Conservation (phyloP, 2,888 invertebrate species). For the Chymomyza fuscimana region DNA sequence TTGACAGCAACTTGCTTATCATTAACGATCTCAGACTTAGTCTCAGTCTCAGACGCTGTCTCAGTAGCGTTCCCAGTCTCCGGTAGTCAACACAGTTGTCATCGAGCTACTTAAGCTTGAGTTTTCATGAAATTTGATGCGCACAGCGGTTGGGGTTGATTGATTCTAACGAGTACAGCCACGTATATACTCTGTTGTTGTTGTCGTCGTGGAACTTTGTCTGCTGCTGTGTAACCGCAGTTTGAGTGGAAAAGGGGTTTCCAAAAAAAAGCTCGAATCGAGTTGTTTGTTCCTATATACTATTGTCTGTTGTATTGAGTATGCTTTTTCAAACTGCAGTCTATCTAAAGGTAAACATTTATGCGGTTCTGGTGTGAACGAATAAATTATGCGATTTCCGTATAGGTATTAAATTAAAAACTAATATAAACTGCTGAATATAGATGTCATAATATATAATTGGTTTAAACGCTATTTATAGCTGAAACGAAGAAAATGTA, state of each 20-base stretch:
- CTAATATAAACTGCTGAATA: neutral
- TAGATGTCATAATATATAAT: no score
- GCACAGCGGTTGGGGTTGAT: conserved; percentile 31
- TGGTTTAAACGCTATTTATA: no score
- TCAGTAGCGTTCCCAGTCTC: neutral
- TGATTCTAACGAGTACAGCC: conserved; percentile 19
- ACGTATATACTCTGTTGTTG: neutral
- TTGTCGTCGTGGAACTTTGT: neutral
- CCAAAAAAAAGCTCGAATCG: neutral
- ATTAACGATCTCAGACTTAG: conserved; percentile 51
- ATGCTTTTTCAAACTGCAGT: neutral
- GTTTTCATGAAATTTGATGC: conserved; percentile 16
- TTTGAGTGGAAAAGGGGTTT: neutral
- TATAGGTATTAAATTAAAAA: neutral
- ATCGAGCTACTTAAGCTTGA: conserved; percentile 1
- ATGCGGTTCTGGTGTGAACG: neutral
- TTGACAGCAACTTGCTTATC: conserved; percentile 38
- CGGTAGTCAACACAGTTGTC: conserved; percentile 27
- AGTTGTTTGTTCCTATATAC: neutral
- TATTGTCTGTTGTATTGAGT: neutral
- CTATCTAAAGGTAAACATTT: neutral
- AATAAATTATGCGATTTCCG: neutral
- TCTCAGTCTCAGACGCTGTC: no score
- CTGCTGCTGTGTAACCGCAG: neutral
- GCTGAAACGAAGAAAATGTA: no score